These are phyloP conservation scores for Sus scrofa DNA, from an alignment of 2,113 vertebrate species.

Conservation along the genomic window DNA sequence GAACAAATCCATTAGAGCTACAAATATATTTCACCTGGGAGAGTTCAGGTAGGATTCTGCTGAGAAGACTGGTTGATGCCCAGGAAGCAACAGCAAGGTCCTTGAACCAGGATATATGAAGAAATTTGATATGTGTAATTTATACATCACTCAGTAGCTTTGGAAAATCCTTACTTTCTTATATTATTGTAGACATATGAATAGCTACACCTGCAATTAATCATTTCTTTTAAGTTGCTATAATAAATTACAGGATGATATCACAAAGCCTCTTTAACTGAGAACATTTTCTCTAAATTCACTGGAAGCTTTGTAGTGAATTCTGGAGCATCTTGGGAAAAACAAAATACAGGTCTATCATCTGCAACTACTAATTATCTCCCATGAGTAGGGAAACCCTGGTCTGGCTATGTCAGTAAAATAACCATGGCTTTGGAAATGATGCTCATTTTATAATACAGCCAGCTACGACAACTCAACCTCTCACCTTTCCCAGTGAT, in stretches of 20 bases:
- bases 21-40: slow-evolving; percentile 48
- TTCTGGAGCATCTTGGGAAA: background rate
- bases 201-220: background rate
- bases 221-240: slow-evolving; percentile 22
- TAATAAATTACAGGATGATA: background rate
- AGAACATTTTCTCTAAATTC: slow-evolving; percentile 39
- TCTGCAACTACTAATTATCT: background rate
- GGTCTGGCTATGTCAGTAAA: background rate
- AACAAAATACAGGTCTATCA: background rate
- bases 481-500: background rate
- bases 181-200: background rate
- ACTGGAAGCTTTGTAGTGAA: background rate
- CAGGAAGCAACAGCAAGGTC: background rate
- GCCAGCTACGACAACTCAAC: background rate
- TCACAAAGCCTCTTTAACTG: background rate
- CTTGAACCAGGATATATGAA: background rate
- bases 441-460: background rate
- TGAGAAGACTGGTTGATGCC: background rate
- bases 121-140: background rate
- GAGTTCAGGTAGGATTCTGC: background rate
- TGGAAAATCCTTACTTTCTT: background rate
- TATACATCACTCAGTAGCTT: background rate
- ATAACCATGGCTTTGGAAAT: background rate
- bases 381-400: background rate
- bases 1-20: slow-evolving; percentile 54